Evolutionary conservation across 1,140 invertebrate species (phyloP).

Genomic region (Leptopilina clavipes): DNA sequence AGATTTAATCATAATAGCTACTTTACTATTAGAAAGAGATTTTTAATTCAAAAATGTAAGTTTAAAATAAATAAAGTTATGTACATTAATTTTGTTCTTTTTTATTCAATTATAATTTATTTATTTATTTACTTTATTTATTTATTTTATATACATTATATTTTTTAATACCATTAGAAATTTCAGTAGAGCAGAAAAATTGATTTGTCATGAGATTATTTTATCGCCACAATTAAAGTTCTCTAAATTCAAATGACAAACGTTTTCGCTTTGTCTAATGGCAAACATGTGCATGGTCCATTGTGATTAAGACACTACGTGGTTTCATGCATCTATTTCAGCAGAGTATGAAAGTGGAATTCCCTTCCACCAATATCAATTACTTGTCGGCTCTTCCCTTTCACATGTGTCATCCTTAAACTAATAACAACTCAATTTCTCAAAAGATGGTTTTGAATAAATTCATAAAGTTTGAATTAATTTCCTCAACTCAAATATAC

Average conservation of each 20-base stretch:
- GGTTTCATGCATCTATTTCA: slow-evolving; percentile 17
- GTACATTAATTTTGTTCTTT: no score
- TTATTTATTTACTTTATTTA: no score
- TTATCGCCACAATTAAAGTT: not conserved
- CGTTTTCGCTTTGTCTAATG: not conserved
- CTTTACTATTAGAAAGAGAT: no score
- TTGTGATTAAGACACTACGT: not conserved
- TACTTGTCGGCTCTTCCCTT: slow-evolving; percentile 19
- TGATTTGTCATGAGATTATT: no score
- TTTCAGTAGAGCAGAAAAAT: no score
- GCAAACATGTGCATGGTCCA: not conserved
- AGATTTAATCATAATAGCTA: no score
- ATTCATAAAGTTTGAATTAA: not conserved
- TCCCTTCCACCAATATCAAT: slow-evolving; percentile 12
- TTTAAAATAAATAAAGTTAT: no score
- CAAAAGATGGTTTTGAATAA: not conserved
- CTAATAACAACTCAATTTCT: slow-evolving; percentile 16
- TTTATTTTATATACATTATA: no score
- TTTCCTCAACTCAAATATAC: not conserved
- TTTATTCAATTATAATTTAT: no score
- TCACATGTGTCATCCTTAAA: not conserved
- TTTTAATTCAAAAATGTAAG: no score
- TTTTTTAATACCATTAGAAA: no score
- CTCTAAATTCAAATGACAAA: not conserved
- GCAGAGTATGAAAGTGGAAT: slow-evolving; percentile 21